phyloP scores from a whole-genome alignment of 2,113 vertebrate genomes.

The Engystomops pustulosus region DNA sequence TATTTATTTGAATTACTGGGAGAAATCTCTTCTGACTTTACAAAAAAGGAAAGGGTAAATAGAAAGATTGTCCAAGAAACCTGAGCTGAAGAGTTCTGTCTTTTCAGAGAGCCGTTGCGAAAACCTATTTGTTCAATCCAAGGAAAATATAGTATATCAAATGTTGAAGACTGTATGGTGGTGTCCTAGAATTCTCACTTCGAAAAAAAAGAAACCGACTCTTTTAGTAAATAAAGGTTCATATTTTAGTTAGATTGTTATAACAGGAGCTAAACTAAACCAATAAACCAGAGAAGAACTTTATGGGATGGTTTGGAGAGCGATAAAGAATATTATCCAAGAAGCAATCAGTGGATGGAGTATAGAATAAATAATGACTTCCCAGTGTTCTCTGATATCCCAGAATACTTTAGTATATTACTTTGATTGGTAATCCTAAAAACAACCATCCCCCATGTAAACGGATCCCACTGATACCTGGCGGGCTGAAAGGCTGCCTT shows the following conservation, averaged over 20 bases:
- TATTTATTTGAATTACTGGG: constrained; percentile 90
- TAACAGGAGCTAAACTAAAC: background rate
- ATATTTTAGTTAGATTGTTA: constrained; percentile 37
- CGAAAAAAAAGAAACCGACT: constrained; percentile 45
- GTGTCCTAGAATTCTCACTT: constrained; percentile 70
- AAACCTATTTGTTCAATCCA: constrained; percentile 78
- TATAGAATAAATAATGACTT: constrained; percentile 13
- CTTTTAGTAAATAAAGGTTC: constrained; percentile 12
- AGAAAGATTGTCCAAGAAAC: constrained; percentile 78
- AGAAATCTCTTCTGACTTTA: constrained; percentile 86
- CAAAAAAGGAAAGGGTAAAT: constrained; percentile 78
- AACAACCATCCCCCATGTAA: constrained; percentile 40
- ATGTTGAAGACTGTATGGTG: constrained; percentile 71
- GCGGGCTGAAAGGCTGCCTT: background rate
- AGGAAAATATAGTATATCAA: constrained; percentile 82
- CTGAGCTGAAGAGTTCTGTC: constrained; percentile 78
- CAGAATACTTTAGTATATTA: constrained; percentile 24
- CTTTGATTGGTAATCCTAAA: constrained; percentile 39
- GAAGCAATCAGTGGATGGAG: constrained; percentile 45
- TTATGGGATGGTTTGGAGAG: constrained; percentile 44
- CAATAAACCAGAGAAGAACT: constrained; percentile 28
- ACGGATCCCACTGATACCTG: constrained; percentile 40
- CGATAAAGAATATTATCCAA: constrained; percentile 43
- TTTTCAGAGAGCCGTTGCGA: constrained; percentile 77
- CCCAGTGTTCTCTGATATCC: background rate